phyloP scores from a whole-genome alignment of 2,888 invertebrate species.

The Oxycera nigricornis region DNA sequence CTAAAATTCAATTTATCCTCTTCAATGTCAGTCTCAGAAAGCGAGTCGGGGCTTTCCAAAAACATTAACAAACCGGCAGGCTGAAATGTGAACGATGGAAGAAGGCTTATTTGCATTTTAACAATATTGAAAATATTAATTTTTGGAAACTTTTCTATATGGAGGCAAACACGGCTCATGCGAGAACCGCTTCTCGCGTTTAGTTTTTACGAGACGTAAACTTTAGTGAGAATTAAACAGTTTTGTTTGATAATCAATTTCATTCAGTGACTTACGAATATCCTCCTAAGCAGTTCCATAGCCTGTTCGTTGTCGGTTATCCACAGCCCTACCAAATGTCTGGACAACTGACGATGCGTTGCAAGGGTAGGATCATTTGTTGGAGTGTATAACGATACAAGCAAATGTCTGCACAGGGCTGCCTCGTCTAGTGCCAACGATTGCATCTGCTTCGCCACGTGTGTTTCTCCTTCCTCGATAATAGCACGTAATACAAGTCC shows the following conservation, averaged over 20 bases:
- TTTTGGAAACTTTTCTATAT: no score
- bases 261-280: conserved; percentile 72
- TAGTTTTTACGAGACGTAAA: no score
- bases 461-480: conserved; percentile 95
- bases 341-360: conserved; percentile 89
- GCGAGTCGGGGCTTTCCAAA: conserved; percentile 85
- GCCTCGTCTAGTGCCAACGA: conserved; percentile 95
- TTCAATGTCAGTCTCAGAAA: conserved; percentile 76
- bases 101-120: no score
- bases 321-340: conserved; percentile 96
- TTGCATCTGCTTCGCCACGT: conserved; percentile 93
- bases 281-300: conserved; percentile 81
- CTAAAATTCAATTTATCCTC: conserved; percentile 78
- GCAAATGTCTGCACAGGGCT: conserved; percentile 89
- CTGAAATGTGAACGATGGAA: conserved; percentile 62
- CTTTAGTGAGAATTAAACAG: background rate
- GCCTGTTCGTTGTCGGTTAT: conserved; percentile 93
- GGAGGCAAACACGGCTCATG: no score
- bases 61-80: conserved; percentile 90
- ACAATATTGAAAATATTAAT: no score
- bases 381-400: conserved; percentile 87
- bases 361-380: conserved; percentile 80
- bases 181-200: no score
- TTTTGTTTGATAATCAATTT: background rate
- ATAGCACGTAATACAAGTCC: conserved; percentile 96